Percentiles rank a stretch among this genome's conserved stretches.
These are phyloP conservation scores for Leptoclinus maculatus DNA, from an alignment of 2,797 vertebrate species.

Conservation along the genomic window DNA sequence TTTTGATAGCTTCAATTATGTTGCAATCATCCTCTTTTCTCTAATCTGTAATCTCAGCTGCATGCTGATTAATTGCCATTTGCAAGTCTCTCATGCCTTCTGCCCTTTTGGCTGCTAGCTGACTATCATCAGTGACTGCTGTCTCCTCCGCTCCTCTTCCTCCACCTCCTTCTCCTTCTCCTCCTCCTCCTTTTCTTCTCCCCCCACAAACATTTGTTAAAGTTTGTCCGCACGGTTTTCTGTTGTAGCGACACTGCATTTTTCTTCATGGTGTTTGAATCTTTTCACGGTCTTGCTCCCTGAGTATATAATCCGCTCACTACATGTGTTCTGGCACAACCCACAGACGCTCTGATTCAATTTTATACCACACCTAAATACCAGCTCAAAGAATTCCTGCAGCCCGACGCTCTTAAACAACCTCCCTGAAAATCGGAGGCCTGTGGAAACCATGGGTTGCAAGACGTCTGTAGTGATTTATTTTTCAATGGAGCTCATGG, in stretches of 20 bases:
- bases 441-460: background rate
- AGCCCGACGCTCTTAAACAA: constrained; percentile 3
- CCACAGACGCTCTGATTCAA: constrained; percentile 1
- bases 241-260: background rate
- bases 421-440: background rate
- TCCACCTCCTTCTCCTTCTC: background rate
- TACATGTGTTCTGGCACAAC: constrained; percentile 15
- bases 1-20: constrained; percentile 40
- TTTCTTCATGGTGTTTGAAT: constrained; percentile 3
- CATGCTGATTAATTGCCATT: constrained; percentile 26
- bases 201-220: background rate
- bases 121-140: constrained; percentile 16
- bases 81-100: constrained; percentile 36
- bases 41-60: constrained; percentile 41
- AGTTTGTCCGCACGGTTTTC: background rate
- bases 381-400: constrained; percentile 15
- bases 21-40: constrained; percentile 35
- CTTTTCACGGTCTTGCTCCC: background rate
- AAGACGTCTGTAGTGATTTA: background rate
- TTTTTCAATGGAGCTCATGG: background rate
- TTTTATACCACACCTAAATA: constrained; percentile 14
- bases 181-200: constrained; percentile 2
- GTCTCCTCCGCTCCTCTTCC: constrained; percentile 20
- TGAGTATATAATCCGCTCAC: constrained; percentile 8
- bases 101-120: constrained; percentile 35